phyloP scores from a whole-genome alignment of 2,888 invertebrate genomes.

The Macrophya annulata region DNA sequence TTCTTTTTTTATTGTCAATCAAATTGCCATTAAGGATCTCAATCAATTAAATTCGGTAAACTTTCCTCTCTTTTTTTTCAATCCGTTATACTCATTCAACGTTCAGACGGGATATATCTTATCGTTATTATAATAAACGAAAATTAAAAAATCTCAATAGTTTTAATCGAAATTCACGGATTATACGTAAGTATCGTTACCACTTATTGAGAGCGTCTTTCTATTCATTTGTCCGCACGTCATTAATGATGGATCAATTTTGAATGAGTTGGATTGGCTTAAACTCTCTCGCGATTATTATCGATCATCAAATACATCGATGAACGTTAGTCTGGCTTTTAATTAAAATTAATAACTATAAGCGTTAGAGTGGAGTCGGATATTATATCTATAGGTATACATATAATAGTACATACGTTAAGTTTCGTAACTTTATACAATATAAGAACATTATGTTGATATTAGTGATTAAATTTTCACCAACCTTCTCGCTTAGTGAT shows the following conservation, averaged over 20 bases:
- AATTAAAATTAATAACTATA: conserved; percentile 42
- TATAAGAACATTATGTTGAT: conserved; percentile 6
- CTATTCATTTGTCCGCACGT: conserved; percentile 15
- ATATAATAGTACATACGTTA: background rate
- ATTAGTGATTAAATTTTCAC: conserved; percentile 26
- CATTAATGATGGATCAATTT: background rate
- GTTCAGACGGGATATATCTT: background rate
- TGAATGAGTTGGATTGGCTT: conserved; percentile 20
- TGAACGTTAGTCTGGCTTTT: conserved; percentile 29
- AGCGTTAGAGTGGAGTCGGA: background rate
- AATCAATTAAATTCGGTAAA: background rate
- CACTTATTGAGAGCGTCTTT: background rate
- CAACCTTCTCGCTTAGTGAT: conserved; percentile 12
- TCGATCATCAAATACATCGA: conserved; percentile 2
- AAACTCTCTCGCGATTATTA: conserved; percentile 10
- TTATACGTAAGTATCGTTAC: background rate
- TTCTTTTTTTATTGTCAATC: background rate
- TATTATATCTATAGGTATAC: background rate
- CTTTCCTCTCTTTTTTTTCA: background rate
- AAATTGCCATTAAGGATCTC: background rate
- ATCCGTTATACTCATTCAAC: background rate
- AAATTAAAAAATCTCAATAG: background rate
- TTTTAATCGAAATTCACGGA: conserved; percentile 8
- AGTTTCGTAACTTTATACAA: conserved; percentile 26
- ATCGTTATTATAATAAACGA: background rate